Base-by-base conservation (phyloP, 2,888 invertebrate genomes). In the Iphiclides podalirius region DNA sequence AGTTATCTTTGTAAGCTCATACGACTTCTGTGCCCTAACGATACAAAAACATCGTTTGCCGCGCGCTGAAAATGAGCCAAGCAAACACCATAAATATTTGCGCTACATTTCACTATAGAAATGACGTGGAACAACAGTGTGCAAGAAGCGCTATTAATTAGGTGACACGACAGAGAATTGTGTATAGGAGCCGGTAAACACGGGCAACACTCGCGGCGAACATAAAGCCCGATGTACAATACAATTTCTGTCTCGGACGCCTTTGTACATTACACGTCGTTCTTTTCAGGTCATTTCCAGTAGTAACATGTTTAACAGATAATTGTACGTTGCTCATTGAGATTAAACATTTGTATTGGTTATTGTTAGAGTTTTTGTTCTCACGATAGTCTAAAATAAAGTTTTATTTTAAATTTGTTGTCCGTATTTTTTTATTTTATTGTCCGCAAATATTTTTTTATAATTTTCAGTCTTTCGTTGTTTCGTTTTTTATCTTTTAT, bases 231-330 rank as follows among this genome's bases (percentile, higher is more conserved):
- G 50, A 57, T 44, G 53, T 63, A 84, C 81, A 85, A 85, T 83
- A 79, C 80, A 69, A 72, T 79, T 77, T 75, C 85, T 79, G 73
- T 70, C 72, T 74, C 70, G 68, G 77, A 72, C 76, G 74, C 79
- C 73, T 79, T 71, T 68, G 67, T 72, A 74, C 71, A 72, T 75
- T 72, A 65, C 73, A 62, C 60, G 75, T 75, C 79, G 77, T 80
- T 75, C 81, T 77, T 83, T 85, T 82, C 75, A 84, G 83, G 81
- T 82, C 85, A 80, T 69, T 78, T 77, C 75, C 79, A 86, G 70
- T 71, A 62, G 69, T 75, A 73, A 73, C 75, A 66, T 74, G 77
- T 71, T 72, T 68, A 73, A 79, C 75, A 75, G 77, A 80, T 79
- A 76, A 79, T 80, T 77, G 75, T 70, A 67, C 59, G 62, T 53